phyloP scores from a whole-genome alignment of 2,888 invertebrate species.

The Digitonthophagus gazella region DNA sequence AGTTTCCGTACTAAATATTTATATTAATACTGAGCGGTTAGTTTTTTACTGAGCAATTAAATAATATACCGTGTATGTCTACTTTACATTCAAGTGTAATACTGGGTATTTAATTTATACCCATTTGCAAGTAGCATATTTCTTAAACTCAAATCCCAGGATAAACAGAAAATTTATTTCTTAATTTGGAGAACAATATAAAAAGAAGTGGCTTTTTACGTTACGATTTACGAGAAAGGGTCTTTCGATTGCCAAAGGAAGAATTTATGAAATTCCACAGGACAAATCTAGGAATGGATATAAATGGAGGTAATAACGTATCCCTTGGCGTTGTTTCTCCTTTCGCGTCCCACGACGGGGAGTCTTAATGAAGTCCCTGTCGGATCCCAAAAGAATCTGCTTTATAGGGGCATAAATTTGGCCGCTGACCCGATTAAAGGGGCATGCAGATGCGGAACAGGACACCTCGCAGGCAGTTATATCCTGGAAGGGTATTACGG shows the following conservation, averaged over 20 bases:
- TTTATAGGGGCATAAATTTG: slow-evolving; percentile 50
- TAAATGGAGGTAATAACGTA: slow-evolving; percentile 50
- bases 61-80: no score
- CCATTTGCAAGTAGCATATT: slow-evolving; percentile 5
- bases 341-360: slow-evolving; percentile 6
- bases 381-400: slow-evolving; percentile 46
- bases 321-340: slow-evolving; percentile 45
- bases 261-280: slow-evolving; percentile 43
- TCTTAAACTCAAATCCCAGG: slow-evolving; percentile 3
- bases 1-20: no score
- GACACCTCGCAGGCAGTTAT: slow-evolving; percentile 24
- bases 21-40: no score
- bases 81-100: no score
- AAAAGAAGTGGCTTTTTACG: slow-evolving; percentile 17
- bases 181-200: slow-evolving; percentile 21
- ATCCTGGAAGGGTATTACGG: slow-evolving; percentile 31
- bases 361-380: slow-evolving; percentile 50
- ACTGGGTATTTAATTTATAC: no score
- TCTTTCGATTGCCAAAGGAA: slow-evolving; percentile 9
- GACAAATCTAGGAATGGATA: slow-evolving; percentile 44
- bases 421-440: slow-evolving; percentile 43
- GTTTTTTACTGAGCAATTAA: no score
- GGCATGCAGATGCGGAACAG: slow-evolving; percentile 49
- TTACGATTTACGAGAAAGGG: no score
- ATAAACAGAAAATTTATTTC: slow-evolving; percentile 20